Evolutionary conservation across 2,888 invertebrate genomes (phyloP).

Genomic region (Scotopteryx bipunctaria): DNA sequence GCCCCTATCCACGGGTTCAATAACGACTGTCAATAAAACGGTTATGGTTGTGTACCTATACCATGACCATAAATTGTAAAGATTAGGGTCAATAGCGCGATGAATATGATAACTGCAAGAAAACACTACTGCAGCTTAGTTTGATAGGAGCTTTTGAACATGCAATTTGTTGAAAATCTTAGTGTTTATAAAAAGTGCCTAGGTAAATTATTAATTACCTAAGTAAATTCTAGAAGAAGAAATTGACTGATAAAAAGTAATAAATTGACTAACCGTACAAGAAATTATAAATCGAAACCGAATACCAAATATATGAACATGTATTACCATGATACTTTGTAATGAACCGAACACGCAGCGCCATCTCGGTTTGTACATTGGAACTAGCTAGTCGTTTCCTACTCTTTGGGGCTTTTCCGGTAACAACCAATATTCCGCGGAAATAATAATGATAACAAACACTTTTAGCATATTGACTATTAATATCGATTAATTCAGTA

Average conservation of each 20-base stretch:
- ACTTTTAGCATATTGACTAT: no score
- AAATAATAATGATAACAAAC: no score
- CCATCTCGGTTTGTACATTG: constrained; percentile 24
- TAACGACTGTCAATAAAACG: constrained; percentile 75
- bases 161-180: constrained; percentile 11
- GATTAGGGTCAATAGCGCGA: constrained; percentile 79
- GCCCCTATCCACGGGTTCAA: constrained; percentile 60
- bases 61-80: constrained; percentile 76
- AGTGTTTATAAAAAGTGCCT: constrained; percentile 9
- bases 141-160: constrained; percentile 3
- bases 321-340: neutral
- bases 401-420: constrained; percentile 15
- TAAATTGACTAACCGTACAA: no score
- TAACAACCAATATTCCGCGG: no score
- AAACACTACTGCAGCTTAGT: constrained; percentile 45
- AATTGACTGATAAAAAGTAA: no score
- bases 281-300: no score
- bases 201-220: no score
- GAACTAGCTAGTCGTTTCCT: constrained; percentile 11
- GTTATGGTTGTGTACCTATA: constrained; percentile 72
- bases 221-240: no score
- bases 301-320: no score
- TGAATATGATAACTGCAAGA: constrained; percentile 72
- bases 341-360: constrained; percentile 19
- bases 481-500: neutral